phyloP scores from a whole-genome alignment of 1,140 invertebrate genomes.

The Drosophila murphyi region DNA sequence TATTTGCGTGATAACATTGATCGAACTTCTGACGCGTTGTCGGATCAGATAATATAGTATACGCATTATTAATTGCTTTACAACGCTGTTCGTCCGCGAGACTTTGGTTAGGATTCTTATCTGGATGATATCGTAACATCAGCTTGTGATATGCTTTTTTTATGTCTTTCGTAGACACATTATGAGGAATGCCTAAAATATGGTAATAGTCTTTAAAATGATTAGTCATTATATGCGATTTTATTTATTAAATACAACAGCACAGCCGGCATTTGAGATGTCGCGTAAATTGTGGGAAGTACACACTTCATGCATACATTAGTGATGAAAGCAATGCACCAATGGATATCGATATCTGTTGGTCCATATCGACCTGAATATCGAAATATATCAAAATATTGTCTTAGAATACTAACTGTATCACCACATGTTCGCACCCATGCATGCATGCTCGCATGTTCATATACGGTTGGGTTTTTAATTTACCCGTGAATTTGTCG shows the following conservation, averaged over 20 bases:
- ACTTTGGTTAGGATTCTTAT: constrained; percentile 22
- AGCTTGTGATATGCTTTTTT: neutral
- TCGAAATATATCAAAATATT: no score
- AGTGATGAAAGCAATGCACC: neutral
- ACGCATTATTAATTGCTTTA: neutral
- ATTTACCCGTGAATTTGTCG: no score
- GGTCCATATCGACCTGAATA: no score
- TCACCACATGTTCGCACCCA: no score
- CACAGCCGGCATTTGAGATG: neutral
- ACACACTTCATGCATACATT: neutral
- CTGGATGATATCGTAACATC: constrained; percentile 23
- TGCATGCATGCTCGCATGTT: no score
- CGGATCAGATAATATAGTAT: neutral
- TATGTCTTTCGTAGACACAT: constrained; percentile 3
- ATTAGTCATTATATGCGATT: no score
- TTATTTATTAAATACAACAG: no score
- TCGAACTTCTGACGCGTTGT: neutral
- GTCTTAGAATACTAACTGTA: neutral
- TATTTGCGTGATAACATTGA: neutral
- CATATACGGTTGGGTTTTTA: no score
- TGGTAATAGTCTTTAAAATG: neutral
- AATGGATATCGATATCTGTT: neutral
- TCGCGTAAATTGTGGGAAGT: neutral
- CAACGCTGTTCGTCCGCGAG: neutral
- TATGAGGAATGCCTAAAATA: neutral